phyloP scores from a whole-genome alignment of 2,888 invertebrate species.

The Drosophila merina region DNA sequence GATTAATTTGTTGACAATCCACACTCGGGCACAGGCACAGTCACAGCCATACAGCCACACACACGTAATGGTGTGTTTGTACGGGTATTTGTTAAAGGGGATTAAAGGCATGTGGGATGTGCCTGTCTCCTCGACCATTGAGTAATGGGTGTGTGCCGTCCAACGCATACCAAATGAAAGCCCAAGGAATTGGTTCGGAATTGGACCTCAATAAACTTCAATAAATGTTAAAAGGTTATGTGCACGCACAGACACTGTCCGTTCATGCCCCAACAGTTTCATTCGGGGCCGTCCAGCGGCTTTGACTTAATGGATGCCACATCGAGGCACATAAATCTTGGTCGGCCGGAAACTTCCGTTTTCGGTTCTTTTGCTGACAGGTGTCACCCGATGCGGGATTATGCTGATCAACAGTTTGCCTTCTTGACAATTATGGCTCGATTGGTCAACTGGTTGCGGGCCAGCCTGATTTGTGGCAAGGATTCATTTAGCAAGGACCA shows the following conservation, averaged over 20 bases:
- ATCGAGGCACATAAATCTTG: constrained; percentile 74
- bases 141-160: constrained; percentile 65
- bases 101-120: background rate
- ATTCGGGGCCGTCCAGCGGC: constrained; percentile 16
- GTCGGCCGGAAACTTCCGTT: constrained; percentile 30
- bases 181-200: constrained; percentile 49
- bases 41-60: constrained; percentile 14
- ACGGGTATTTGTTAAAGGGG: background rate
- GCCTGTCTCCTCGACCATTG: constrained; percentile 60
- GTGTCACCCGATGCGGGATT: constrained; percentile 49
- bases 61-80: constrained; percentile 24
- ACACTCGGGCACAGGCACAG: constrained; percentile 16
- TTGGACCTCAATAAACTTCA: constrained; percentile 72
- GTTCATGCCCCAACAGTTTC: background rate
- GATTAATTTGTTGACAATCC: constrained; percentile 82
- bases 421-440: constrained; percentile 65
- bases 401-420: constrained; percentile 74
- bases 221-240: constrained; percentile 77
- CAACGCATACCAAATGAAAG: constrained; percentile 62
- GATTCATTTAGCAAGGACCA: constrained; percentile 28
- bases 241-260: constrained; percentile 45
- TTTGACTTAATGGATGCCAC: constrained; percentile 75
- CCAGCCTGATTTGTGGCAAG: constrained; percentile 40
- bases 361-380: constrained; percentile 56
- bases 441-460: constrained; percentile 42